Percentiles rank a stretch among this genome's conserved stretches.
phyloP scores from a whole-genome alignment of 2,888 invertebrate genomes.

The Micropterix aruncella region DNA sequence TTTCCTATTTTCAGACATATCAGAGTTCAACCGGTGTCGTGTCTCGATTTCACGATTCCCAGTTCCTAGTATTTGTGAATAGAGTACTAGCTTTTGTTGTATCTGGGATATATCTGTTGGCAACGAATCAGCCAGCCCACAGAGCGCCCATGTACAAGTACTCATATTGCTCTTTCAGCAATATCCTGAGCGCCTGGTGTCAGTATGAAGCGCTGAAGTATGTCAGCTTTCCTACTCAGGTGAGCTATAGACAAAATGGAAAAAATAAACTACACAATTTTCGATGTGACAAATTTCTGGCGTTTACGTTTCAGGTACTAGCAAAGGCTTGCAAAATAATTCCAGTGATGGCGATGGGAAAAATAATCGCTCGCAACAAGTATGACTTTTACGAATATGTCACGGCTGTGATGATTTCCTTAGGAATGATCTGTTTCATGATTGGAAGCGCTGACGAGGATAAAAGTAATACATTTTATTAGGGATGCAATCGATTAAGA shows the following conservation, averaged over 20 bases:
- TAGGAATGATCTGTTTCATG: conserved; percentile 90
- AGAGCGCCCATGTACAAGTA: conserved; percentile 88
- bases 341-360: conserved; percentile 97
- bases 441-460: conserved; percentile 56
- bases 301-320: conserved; percentile 56
- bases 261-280: too few relatives aligned
- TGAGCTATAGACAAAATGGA: too few relatives aligned
- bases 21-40: conserved; percentile 44
- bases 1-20: conserved; percentile 48
- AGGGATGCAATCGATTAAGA: background rate
- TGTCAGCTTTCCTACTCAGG: conserved; percentile 96
- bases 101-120: conserved; percentile 46
- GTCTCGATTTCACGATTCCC: conserved; percentile 79
- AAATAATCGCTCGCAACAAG: conserved; percentile 71
- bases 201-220: conserved; percentile 98
- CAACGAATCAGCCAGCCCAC: conserved; percentile 50
- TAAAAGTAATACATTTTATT: conserved; percentile 23
- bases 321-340: conserved; percentile 98
- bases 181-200: conserved; percentile 98
- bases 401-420: conserved; percentile 77
- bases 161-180: conserved; percentile 90
- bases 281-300: too few relatives aligned
- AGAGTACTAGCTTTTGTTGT: conserved; percentile 72
- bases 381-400: conserved; percentile 87
- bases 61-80: conserved; percentile 94